Base-by-base conservation (phyloP, 2,888 invertebrate genomes). In the Aporophyla lueneburgensis region DNA sequence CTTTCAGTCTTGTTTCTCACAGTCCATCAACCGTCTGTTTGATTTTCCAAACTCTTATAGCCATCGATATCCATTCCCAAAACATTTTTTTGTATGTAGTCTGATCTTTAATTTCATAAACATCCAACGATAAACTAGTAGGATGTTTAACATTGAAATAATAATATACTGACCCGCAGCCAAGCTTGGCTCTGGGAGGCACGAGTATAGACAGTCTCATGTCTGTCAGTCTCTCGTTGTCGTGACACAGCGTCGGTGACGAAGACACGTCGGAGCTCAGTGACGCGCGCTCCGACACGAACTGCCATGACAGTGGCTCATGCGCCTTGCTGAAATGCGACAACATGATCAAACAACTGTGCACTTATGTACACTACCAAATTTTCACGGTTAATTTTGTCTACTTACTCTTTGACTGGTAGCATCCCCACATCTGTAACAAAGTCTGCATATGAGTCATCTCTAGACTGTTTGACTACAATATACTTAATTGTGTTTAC, bases 351-450 rank as follows among this genome's bases (percentile, higher is more conserved):
- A 85, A 86, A 84, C 79, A 86, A 74, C 71, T 82, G 66, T 40
- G 59, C 88, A 84, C 81, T 51, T 85, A 78, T 76, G 78, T 70
- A 80, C 68, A 83, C 80, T 83, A 71, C 53, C 16, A 33, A 59
- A 84, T 76, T 65, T 80, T 67, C 68, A 78, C 72, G 58, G 59
- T 65, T 71, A 75, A 68, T 6, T 53, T 69, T 62, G 40, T 71
- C 58, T 92, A 98, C 99, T 98, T 97, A 99, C 99, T 99, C 99
- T 97, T 98, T 99, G 54, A 99, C 98, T 78, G 99, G 99, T 92
- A 99, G 97, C 98, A 99, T 99, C 87, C 99, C 99, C 87, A 99
- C 98, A 97, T 98, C 98, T 98, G 97, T 85, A 98, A 97, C 91
- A 94, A 94, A 93, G 89, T 53, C 88, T 81, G 85, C 56, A 63